These are phyloP conservation scores for Thunnus thynnus DNA, from an alignment of 2,113 vertebrate species.

Conservation along the genomic window DNA sequence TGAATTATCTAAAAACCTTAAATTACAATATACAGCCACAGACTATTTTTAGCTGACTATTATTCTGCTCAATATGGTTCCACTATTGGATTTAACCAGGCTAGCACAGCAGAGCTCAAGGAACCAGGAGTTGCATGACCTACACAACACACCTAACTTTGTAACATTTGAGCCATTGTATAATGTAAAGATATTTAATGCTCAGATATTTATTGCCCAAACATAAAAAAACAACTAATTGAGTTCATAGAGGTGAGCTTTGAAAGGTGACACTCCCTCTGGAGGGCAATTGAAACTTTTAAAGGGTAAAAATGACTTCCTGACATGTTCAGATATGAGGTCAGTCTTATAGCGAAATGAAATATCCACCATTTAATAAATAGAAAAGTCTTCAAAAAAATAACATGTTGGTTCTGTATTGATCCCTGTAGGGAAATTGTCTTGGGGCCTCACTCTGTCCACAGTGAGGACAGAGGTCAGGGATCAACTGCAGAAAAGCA, in stretches of 20 bases:
- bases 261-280: not conserved
- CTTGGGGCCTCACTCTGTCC: not conserved
- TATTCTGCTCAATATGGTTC: not conserved
- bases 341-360: not conserved
- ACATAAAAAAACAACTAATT: not conserved
- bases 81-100: conserved; percentile 27
- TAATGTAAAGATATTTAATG: too few species aligned
- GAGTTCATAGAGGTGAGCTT: not conserved
- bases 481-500: conserved; percentile 3
- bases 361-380: conserved; percentile 7
- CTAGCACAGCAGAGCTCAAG: not conserved
- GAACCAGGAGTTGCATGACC: not conserved
- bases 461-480: conserved; percentile 17
- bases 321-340: not conserved
- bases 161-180: too few species aligned
- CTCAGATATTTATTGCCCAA: too few species aligned
- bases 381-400: not conserved
- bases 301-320: not conserved
- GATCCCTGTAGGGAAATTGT: conserved; percentile 27
- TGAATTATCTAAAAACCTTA: conserved; percentile 2
- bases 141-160: not conserved
- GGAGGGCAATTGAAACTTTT: not conserved
- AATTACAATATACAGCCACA: not conserved
- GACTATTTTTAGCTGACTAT: conserved; percentile 16
- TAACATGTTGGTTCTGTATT: not conserved